Conservation (phyloP, 2,113 vertebrate species). For the Ctenomys sociabilis region DNA sequence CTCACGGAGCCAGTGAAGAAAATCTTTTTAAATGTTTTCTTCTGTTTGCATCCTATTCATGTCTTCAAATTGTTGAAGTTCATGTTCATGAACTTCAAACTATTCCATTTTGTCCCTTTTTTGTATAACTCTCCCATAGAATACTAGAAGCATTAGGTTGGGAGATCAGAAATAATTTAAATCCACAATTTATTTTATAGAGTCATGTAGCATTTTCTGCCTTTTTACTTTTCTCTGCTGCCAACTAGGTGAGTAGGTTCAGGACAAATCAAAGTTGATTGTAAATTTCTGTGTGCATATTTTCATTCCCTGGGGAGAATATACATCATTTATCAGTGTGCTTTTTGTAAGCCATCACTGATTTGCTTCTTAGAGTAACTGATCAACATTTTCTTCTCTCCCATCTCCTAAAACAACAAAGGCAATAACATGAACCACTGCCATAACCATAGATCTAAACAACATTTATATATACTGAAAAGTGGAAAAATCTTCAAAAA, state of each 20-base stretch:
- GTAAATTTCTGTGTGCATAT: neutral
- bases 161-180: neutral
- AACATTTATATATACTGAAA: neutral
- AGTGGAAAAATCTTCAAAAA: neutral
- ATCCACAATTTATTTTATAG: neutral
- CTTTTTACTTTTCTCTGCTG: neutral
- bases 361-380: neutral
- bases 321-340: neutral
- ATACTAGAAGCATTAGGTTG: neutral
- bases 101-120: neutral
- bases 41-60: neutral
- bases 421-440: neutral
- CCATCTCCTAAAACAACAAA: neutral
- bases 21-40: neutral
- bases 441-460: neutral
- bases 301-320: neutral
- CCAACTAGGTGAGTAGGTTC: neutral
- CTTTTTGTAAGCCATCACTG: neutral
- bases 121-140: neutral
- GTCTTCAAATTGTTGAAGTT: no score
- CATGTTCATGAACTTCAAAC: neutral
- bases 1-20: neutral
- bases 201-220: neutral
- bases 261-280: neutral
- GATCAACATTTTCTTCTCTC: neutral